Evolutionary conservation across 2,888 invertebrate species (phyloP).

Genomic region (Campoplex nolae): DNA sequence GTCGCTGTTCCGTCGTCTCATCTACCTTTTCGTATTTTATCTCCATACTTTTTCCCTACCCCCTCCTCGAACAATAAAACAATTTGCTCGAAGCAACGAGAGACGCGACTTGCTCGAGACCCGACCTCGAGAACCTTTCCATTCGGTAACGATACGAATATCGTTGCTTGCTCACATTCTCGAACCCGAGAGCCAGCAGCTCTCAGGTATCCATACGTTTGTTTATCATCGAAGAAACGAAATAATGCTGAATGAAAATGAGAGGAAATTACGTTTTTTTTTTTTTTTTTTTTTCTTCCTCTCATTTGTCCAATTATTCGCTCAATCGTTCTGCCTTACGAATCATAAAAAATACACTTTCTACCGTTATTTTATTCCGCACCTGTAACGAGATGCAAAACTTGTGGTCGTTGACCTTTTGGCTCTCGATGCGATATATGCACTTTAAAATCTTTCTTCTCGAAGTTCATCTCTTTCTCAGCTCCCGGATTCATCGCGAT

Average conservation of each 20-base stretch:
- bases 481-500: slow-evolving; percentile 43
- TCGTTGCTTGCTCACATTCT: slow-evolving; percentile 19
- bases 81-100: slow-evolving; percentile 51
- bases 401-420: slow-evolving; percentile 64
- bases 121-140: slow-evolving; percentile 31
- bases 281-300: too few relatives aligned
- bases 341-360: not conserved
- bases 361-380: slow-evolving; percentile 15
- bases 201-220: not conserved
- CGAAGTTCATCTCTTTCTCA: slow-evolving; percentile 68
- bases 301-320: not conserved
- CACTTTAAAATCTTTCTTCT: slow-evolving; percentile 59
- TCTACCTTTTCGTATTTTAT: slow-evolving; percentile 20
- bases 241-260: not conserved
- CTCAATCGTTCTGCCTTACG: not conserved
- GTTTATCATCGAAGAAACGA: not conserved
- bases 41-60: slow-evolving; percentile 4
- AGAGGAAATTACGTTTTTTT: not conserved
- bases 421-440: slow-evolving; percentile 22
- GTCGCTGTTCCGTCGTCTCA: not conserved
- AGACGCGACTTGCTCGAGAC: slow-evolving; percentile 5
- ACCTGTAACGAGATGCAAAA: slow-evolving; percentile 53
- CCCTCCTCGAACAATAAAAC: not conserved
- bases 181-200: not conserved
- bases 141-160: slow-evolving; percentile 33